Conservation (phyloP, 30 jellyfish, hydroid and myxozoan species). For the Turritopsis dohrnii region DNA sequence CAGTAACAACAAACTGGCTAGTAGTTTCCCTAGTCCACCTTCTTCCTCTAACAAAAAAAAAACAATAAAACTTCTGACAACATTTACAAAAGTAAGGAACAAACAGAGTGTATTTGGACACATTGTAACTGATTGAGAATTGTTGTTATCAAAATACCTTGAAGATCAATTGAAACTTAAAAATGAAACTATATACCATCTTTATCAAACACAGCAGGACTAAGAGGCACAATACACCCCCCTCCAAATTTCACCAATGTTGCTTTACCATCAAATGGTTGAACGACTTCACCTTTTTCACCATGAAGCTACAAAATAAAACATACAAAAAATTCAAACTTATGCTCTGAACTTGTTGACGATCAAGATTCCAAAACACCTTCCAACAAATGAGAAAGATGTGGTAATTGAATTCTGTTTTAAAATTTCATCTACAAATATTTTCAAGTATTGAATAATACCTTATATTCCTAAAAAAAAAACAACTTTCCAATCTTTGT, state of each 20-base stretch:
- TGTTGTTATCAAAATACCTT: no score
- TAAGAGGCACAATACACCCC: neutral
- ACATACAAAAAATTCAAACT: neutral
- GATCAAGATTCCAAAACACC: neutral
- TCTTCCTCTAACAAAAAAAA: neutral
- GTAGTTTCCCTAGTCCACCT: neutral
- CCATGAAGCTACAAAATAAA: neutral
- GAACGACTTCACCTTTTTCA: neutral
- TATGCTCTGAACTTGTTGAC: neutral
- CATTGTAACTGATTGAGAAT: no score
- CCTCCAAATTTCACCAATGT: neutral
- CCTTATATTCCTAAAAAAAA: no score
- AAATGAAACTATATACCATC: neutral
- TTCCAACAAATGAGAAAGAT: no score
- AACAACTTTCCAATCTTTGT: no score
- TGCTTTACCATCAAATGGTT: conserved; percentile 2
- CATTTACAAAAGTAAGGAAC: no score
- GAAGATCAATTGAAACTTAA: neutral
- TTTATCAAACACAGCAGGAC: conserved; percentile 1
- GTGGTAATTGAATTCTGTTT: no score
- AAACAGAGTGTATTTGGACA: no score
- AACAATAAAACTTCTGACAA: no score
- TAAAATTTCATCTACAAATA: no score
- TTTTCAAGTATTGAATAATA: no score
- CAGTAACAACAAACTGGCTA: neutral